phyloP scores from a whole-genome alignment of 1,140 invertebrate species.

The Trialeurodes vaporariorum region DNA sequence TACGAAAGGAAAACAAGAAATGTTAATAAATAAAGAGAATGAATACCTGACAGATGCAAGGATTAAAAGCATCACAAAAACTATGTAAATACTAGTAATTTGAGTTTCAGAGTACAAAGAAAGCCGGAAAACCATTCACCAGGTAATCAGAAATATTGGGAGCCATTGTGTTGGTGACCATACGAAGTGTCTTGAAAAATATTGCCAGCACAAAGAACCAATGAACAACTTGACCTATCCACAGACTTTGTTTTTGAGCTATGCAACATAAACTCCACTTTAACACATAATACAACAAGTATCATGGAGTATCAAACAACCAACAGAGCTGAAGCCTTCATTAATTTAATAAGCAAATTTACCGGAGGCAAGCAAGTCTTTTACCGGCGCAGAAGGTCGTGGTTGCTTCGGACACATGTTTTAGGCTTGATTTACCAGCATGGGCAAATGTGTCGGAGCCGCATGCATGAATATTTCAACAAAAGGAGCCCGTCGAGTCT shows the following conservation, averaged over 20 bases:
- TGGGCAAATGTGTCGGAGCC: not conserved
- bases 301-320: not conserved
- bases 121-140: not conserved
- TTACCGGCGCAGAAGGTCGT: not conserved
- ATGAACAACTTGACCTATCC: not conserved
- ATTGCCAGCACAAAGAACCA: not conserved
- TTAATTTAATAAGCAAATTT: not conserved
- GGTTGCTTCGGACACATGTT: not conserved
- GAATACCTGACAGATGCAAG: not conserved
- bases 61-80: not conserved
- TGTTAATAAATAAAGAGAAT: conserved; percentile 21
- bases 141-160: not conserved
- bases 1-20: not conserved
- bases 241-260: not conserved
- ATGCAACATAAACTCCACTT: not conserved
- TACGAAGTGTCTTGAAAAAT: not conserved
- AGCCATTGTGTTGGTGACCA: not conserved
- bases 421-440: not conserved
- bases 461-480: not conserved
- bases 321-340: not conserved
- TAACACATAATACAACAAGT: not conserved
- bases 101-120: not conserved
- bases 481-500: not conserved
- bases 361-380: not conserved
- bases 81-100: not conserved